A percentile compares a stretch with the other conserved stretches of the same genome.
Conservation (phyloP, 2,113 vertebrate genomes). For the Cervus canadensis region DNA sequence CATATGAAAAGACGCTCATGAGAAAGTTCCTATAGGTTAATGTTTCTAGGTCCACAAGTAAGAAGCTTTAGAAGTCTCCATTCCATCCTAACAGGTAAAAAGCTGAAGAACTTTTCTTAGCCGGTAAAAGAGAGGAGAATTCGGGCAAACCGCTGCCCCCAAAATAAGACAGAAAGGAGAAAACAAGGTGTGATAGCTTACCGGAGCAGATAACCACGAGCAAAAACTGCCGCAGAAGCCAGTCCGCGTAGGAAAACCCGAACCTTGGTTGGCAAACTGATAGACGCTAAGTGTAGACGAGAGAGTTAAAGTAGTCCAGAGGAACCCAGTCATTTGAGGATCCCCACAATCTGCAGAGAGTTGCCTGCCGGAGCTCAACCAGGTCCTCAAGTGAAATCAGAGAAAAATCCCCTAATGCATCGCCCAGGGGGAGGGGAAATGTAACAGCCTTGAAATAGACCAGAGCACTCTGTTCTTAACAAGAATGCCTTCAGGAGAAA, state of each 20-base stretch:
- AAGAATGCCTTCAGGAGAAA: not conserved
- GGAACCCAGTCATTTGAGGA: not conserved
- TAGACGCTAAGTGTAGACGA: not conserved
- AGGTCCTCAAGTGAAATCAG: not conserved
- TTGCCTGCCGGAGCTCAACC: not conserved
- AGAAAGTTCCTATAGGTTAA: not conserved
- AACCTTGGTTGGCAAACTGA: too few species aligned
- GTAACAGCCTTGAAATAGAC: not conserved
- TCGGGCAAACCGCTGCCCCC: not conserved
- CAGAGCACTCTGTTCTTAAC: not conserved
- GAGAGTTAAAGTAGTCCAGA: not conserved
- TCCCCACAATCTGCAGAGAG: not conserved
- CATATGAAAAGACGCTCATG: not conserved
- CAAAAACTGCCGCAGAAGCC: not conserved
- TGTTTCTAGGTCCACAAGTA: not conserved
- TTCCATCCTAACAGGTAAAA: not conserved
- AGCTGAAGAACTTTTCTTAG: not conserved
- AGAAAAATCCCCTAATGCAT: not conserved
- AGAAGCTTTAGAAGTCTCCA: not conserved
- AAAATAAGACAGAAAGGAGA: not conserved
- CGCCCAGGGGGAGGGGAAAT: not conserved
- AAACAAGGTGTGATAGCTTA: not conserved
- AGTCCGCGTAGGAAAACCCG: fast-evolving
- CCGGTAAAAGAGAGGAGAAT: not conserved
- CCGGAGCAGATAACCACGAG: fast-evolving